phyloP scores from a whole-genome alignment of 2,113 vertebrate species.

The Leucosticte australis region DNA sequence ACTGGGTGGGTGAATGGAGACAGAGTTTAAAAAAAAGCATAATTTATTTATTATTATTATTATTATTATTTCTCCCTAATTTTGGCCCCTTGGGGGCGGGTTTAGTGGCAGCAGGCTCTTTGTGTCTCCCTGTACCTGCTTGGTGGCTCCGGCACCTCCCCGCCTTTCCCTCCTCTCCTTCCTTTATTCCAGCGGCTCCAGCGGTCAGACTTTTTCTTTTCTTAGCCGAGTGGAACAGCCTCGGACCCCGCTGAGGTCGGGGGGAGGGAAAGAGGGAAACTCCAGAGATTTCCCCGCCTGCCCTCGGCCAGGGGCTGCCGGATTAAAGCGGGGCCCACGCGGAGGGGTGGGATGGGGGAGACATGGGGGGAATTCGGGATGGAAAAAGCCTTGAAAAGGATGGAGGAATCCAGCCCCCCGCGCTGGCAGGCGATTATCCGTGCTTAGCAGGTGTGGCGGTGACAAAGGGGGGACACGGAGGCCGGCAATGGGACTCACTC shows the following conservation, averaged over 20 bases:
- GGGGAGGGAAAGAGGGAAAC: not conserved
- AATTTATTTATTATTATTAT: no score
- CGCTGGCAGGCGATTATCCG: slow-evolving; percentile 24
- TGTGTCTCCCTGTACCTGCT: not conserved
- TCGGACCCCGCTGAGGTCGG: not conserved
- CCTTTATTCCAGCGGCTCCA: not conserved
- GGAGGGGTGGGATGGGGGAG: not conserved
- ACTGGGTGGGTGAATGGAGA: not conserved
- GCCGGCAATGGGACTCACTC: slow-evolving; percentile 31
- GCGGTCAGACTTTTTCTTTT: slow-evolving; percentile 27
- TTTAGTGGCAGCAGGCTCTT: not conserved
- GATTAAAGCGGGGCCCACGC: not conserved
- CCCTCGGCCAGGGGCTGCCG: not conserved
- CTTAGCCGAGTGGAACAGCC: slow-evolving; percentile 54
- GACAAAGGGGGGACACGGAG: slow-evolving; percentile 17
- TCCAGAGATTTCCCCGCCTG: not conserved
- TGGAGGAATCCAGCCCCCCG: not conserved
- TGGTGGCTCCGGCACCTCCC: not conserved
- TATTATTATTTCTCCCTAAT: not conserved
- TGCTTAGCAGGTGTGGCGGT: slow-evolving; percentile 67
- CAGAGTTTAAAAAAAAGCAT: not conserved
- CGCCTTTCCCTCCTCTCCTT: not conserved
- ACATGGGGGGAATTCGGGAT: not conserved
- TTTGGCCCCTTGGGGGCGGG: not conserved
- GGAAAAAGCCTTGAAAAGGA: slow-evolving; percentile 3